Conservation (phyloP, 1,140 invertebrate genomes). For the Augochlora pura region DNA sequence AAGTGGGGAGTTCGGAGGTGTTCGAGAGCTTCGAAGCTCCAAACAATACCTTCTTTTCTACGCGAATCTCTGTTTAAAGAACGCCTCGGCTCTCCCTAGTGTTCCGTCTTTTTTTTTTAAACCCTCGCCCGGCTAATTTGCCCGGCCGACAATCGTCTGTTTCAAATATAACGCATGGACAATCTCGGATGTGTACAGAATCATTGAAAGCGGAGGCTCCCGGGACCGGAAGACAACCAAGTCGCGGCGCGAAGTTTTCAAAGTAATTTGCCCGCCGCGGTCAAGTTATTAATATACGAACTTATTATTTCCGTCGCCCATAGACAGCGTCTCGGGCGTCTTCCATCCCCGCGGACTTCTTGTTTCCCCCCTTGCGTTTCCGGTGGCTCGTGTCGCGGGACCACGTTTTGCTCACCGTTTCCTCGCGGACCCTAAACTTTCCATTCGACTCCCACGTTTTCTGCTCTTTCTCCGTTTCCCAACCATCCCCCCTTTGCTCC, state of each 20-base stretch:
- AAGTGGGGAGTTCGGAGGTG: neutral
- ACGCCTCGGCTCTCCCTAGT: neutral
- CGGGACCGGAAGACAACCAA: slow-evolving; percentile 14
- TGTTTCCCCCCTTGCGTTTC: neutral
- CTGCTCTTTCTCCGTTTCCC: neutral
- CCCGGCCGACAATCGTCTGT: neutral
- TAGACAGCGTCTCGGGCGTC: slow-evolving; percentile 42
- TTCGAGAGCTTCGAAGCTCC: neutral
- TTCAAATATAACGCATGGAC: slow-evolving; percentile 16
- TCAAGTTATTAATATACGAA: slow-evolving; percentile 60
- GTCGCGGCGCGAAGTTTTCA: slow-evolving; percentile 9
- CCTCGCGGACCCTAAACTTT: slow-evolving; percentile 4
- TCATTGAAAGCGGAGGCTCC: neutral
- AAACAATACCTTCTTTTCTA: neutral
- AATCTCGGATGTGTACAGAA: neutral
- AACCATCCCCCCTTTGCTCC: neutral
- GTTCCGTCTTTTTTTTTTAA: slow-evolving; percentile 5
- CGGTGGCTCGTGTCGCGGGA: neutral
- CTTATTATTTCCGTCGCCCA: slow-evolving; percentile 59
- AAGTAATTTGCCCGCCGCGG: slow-evolving; percentile 34
- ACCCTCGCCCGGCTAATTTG: neutral
- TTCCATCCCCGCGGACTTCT: neutral
- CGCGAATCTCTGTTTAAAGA: neutral
- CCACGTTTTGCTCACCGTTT: neutral
- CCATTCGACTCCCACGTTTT: neutral